These are phyloP conservation scores for Dryococelus australis DNA, from an alignment of 2,888 invertebrate species.

Conservation along the genomic window DNA sequence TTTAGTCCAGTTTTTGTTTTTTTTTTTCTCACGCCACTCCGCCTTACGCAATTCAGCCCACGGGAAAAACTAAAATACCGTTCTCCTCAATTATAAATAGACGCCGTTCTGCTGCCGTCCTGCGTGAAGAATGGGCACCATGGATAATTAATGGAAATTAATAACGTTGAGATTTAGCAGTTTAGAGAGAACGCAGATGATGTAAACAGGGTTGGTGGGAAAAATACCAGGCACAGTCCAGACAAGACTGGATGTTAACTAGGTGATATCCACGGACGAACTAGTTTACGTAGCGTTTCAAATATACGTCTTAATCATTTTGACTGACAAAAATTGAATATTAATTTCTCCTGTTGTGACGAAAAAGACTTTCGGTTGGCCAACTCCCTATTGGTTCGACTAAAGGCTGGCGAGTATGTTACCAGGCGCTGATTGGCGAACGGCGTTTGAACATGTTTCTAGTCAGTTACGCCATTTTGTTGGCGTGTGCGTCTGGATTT, in stretches of 20 bases:
- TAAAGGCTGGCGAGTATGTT: too few relatives aligned
- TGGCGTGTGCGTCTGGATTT: too few relatives aligned
- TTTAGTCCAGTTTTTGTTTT: slow-evolving; percentile 6
- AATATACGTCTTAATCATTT: too few relatives aligned
- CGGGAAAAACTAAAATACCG: neutral
- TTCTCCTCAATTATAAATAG: neutral
- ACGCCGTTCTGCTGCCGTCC: neutral
- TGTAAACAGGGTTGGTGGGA: neutral
- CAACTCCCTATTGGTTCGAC: too few relatives aligned
- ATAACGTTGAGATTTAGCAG: neutral
- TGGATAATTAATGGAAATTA: neutral
- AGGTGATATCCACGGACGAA: too few relatives aligned
- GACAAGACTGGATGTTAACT: neutral
- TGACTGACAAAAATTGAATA: too few relatives aligned
- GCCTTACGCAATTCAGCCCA: neutral
- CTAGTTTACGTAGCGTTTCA: too few relatives aligned
- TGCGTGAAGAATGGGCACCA: neutral
- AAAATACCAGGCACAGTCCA: neutral
- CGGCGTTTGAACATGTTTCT: too few relatives aligned
- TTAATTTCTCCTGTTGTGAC: too few relatives aligned
- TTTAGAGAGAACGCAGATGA: neutral
- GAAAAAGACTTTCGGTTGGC: too few relatives aligned
- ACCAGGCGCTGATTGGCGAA: too few relatives aligned
- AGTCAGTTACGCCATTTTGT: too few relatives aligned
- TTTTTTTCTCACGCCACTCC: neutral